Evolutionary conservation across 2,888 invertebrate genomes (phyloP).

Genomic region (Leptinotarsa peninsularis): DNA sequence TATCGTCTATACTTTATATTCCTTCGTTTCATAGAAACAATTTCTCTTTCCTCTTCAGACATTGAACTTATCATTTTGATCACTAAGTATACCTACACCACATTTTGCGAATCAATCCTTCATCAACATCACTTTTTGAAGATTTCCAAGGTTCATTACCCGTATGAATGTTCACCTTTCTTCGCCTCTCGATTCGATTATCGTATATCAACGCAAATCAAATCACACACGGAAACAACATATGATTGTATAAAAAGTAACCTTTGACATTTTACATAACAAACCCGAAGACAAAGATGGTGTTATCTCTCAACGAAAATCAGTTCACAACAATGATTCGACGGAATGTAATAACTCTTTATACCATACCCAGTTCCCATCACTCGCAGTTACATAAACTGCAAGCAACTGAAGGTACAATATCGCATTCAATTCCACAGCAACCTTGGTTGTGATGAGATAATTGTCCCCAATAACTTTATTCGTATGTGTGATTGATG

Average conservation of each 20-base stretch:
- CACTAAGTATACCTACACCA: too few species aligned
- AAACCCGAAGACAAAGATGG: neutral
- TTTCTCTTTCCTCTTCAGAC: too few species aligned
- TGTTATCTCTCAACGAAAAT: conserved; percentile 4
- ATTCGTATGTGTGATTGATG: too few species aligned
- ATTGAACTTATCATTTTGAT: too few species aligned
- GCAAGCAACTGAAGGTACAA: conserved; percentile 2
- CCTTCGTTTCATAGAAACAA: too few species aligned
- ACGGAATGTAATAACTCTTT: neutral
- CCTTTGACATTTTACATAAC: conserved; percentile 10
- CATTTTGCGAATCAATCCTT: too few species aligned
- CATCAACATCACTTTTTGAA: too few species aligned
- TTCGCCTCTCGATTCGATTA: neutral
- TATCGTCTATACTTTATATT: too few species aligned
- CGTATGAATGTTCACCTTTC: neutral
- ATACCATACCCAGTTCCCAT: conserved; percentile 17
- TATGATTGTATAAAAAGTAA: neutral
- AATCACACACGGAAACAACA: neutral
- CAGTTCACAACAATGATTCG: conserved; percentile 1
- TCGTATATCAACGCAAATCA: neutral
- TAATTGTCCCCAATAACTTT: neutral
- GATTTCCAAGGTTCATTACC: neutral
- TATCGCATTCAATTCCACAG: neutral
- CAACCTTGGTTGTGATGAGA: neutral
- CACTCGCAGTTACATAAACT: conserved; percentile 5